Evolutionary conservation across 2,888 invertebrate species (phyloP).

Genomic region (Drosophila meridionalis): DNA sequence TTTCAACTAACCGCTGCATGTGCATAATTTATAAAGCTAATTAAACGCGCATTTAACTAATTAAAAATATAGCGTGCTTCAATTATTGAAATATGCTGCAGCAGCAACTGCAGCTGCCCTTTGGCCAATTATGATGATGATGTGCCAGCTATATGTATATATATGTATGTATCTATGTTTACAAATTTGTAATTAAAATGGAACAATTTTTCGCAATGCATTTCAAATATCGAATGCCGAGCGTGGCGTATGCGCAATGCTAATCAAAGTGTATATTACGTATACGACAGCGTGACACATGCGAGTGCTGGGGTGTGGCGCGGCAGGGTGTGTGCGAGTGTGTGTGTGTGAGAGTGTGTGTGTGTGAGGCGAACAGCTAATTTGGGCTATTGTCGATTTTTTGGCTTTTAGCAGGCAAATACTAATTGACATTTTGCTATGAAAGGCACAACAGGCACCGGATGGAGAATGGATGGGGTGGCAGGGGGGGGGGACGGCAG

Average conservation of each 20-base stretch:
- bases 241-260: slow-evolving; percentile 66
- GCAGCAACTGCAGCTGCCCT: slow-evolving; percentile 29
- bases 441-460: slow-evolving; percentile 37
- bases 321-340: not conserved
- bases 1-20: slow-evolving; percentile 75
- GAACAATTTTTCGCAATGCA: slow-evolving; percentile 48
- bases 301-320: slow-evolving; percentile 20
- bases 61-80: slow-evolving; percentile 77
- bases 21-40: slow-evolving; percentile 82
- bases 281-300: slow-evolving; percentile 68
- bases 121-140: slow-evolving; percentile 68
- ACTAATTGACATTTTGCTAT: slow-evolving; percentile 80
- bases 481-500: not conserved
- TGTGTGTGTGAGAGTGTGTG: slow-evolving; percentile 9
- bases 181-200: slow-evolving; percentile 70
- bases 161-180: slow-evolving; percentile 20
- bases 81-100: slow-evolving; percentile 78
- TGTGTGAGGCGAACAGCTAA: slow-evolving; percentile 55
- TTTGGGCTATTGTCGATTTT: slow-evolving; percentile 68
- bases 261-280: slow-evolving; percentile 70
- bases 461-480: not conserved
- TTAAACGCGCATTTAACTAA: slow-evolving; percentile 80
- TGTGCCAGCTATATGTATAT: slow-evolving; percentile 9
- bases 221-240: slow-evolving; percentile 50
- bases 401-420: slow-evolving; percentile 78